Conservation (phyloP, 2,888 invertebrate genomes). For the Ferrisia virgata region DNA sequence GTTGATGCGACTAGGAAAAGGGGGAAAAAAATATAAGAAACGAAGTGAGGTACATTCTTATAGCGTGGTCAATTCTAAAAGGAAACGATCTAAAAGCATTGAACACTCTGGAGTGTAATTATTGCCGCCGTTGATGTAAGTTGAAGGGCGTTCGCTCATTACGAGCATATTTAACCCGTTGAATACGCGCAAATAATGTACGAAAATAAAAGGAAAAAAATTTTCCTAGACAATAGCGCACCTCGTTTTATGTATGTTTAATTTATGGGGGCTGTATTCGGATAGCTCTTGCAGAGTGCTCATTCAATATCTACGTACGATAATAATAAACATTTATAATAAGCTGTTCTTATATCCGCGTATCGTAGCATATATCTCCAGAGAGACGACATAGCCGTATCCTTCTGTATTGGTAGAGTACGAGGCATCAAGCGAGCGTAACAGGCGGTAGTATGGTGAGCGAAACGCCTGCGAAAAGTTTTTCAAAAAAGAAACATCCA, state of each 20-base stretch:
- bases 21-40: not conserved
- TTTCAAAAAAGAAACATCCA: slow-evolving; percentile 23
- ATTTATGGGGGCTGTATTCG: not conserved
- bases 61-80: not conserved
- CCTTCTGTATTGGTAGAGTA: too few relatives aligned
- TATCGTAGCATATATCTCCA: not conserved
- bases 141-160: not conserved
- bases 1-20: not conserved
- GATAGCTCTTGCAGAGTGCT: too few relatives aligned
- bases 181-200: not conserved
- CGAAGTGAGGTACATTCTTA: not conserved
- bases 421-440: slow-evolving; percentile 30
- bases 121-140: not conserved
- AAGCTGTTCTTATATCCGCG: not conserved
- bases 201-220: not conserved
- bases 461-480: slow-evolving; percentile 18
- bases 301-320: not conserved
- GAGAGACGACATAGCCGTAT: not conserved
- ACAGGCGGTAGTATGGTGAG: not conserved
- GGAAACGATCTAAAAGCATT: not conserved
- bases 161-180: not conserved
- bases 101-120: not conserved
- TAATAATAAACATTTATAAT: slow-evolving; percentile 17
- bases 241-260: not conserved
- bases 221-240: not conserved